Evolutionary conservation across 2,797 vertebrate genomes (phyloP), one percentile per base, ranked within the genome.

Genomic region (Orestias chungarensis): DNA sequence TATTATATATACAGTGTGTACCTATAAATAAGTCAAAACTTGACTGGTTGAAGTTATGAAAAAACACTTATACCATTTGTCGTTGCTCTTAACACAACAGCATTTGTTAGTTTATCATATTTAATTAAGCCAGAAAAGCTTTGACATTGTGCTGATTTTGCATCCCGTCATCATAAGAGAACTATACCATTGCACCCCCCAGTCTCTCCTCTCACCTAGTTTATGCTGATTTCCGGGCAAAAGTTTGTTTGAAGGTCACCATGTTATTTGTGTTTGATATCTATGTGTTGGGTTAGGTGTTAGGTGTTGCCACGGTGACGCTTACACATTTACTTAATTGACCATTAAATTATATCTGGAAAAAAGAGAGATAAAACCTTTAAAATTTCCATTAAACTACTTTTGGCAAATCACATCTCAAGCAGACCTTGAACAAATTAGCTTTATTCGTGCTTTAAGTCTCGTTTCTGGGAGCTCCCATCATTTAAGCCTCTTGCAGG

Each of bases 181-280:
- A 38, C 23, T 5, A 62, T 15, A n/a, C 4, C 5, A n/a, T 40
- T 40, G 1, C 35, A 40, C 40, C 23, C 59, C n/a, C 59, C 23
- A 38, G 59, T 62, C 11, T 9, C 23, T 52, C 52, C 18, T 79
- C 91, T 87, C 76, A 97, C 97, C 94, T 98, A 97, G 0, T 99
- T 99, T 94, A 99, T 99, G 95, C 97, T 98, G 94, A 98, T 97
- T 93, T 99, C 97, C 9, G 15, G 40, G 44, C 25, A 64, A 29
- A 14, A 0, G 11, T 43, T 17, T 43, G 12, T 23, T 29, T 44
- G 27, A 27, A 27, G 40, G 62, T 9, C 33, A 59, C 55, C 7
- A 35, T 23, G 2, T 57, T 33, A 33, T 59, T 17, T 35, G 31
- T 43, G 31, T 35, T 44, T 46, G 42, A 46, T 20, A 46, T 4